phyloP scores from a whole-genome alignment of 2,797 vertebrate genomes.

The Galaxias olidus region DNA sequence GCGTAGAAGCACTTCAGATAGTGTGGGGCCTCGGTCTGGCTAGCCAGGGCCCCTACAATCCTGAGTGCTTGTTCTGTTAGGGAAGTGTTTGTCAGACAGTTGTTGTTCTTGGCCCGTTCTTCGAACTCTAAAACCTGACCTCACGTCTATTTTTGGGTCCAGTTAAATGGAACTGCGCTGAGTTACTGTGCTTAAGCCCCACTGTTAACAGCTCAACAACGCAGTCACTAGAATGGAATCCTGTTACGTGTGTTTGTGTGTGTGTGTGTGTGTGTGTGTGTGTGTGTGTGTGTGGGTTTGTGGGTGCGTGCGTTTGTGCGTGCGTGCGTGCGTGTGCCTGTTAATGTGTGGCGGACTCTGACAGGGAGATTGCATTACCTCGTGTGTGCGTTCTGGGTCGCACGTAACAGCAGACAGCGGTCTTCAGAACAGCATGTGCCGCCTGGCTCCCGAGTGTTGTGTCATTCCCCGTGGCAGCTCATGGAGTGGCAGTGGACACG shows the following conservation, averaged over 20 bases:
- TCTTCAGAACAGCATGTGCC: slow-evolving; percentile 1
- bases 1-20: slow-evolving; percentile 46
- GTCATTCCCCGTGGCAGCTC: neutral
- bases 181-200: slow-evolving; percentile 44
- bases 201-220: slow-evolving; percentile 14
- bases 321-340: neutral
- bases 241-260: slow-evolving; percentile 10
- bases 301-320: neutral
- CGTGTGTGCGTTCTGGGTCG: neutral
- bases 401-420: neutral
- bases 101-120: slow-evolving; percentile 55
- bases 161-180: slow-evolving; percentile 41
- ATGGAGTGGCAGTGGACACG: slow-evolving; percentile 10
- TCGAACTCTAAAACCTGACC: slow-evolving; percentile 37
- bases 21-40: slow-evolving; percentile 42
- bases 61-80: slow-evolving; percentile 66
- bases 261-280: slow-evolving; percentile 1
- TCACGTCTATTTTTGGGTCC: slow-evolving; percentile 50
- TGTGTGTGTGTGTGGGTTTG: neutral
- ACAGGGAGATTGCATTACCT: neutral
- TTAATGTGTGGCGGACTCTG: neutral
- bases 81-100: slow-evolving; percentile 43
- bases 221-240: slow-evolving; percentile 46
- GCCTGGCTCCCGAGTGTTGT: slow-evolving; percentile 12
- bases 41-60: slow-evolving; percentile 39